Evolutionary conservation across 2,797 vertebrate genomes (phyloP).

Genomic region (Microctenopoma stevenorrisi): DNA sequence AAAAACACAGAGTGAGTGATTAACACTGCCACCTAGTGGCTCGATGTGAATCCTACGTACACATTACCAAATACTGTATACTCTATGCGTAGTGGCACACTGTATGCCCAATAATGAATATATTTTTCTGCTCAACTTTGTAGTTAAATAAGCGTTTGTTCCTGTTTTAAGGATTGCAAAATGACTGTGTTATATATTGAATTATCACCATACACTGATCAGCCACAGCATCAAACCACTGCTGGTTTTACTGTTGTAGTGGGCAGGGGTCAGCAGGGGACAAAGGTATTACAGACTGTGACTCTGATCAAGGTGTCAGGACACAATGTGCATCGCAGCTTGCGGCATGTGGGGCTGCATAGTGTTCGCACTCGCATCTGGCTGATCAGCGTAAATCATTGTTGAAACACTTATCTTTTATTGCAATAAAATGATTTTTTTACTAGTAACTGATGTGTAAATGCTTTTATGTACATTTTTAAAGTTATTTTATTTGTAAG

Average conservation of each 20-base stretch:
- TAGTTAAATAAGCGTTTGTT: slow-evolving; percentile 36
- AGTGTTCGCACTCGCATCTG: no score
- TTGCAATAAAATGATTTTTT: slow-evolving; percentile 9
- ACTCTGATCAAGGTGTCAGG: no score
- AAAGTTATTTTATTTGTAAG: no score
- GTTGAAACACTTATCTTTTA: slow-evolving; percentile 3
- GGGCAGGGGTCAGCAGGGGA: no score
- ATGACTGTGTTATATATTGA: slow-evolving; percentile 23
- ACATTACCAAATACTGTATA: slow-evolving; percentile 14
- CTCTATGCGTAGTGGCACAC: slow-evolving; percentile 24
- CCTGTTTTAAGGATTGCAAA: slow-evolving; percentile 76
- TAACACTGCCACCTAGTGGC: neutral
- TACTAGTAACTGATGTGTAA: neutral
- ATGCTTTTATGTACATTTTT: neutral
- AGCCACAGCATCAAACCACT: no score
- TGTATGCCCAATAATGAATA: slow-evolving; percentile 18
- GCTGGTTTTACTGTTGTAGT: no score
- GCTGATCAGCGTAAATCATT: neutral
- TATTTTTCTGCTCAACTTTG: slow-evolving; percentile 16
- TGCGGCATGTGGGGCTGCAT: no score
- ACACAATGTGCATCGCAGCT: no score
- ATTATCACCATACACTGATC: neutral
- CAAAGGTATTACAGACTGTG: no score
- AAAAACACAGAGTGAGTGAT: slow-evolving; percentile 8
- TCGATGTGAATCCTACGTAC: slow-evolving; percentile 13